A percentile compares a stretch with the other conserved stretches of the same genome.
Evolutionary conservation across 2,797 vertebrate genomes (phyloP).

Genomic region (Myripristis jacobus): DNA sequence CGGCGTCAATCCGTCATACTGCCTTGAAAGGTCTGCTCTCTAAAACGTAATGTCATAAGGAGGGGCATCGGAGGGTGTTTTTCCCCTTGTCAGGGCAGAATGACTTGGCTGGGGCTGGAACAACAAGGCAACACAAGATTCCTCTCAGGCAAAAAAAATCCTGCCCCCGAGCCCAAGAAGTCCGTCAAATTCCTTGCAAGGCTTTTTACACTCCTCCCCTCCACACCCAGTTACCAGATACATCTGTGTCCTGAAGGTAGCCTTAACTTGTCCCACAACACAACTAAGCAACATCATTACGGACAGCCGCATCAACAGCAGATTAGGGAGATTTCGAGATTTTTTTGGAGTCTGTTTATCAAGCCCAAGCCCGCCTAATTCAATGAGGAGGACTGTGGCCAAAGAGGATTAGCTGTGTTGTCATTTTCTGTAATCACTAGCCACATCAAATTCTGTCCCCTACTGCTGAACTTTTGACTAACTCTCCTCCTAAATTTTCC

Average conservation of each 20-base stretch:
- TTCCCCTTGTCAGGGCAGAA: constrained; percentile 25
- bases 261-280: constrained; percentile 29
- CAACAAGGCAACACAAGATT: constrained; percentile 30
- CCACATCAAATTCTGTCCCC: constrained; percentile 60
- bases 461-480: constrained; percentile 64
- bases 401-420: constrained; percentile 70
- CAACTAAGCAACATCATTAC: constrained; percentile 24
- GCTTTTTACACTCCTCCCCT: constrained; percentile 29
- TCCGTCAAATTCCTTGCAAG: constrained; percentile 63
- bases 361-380: constrained; percentile 35
- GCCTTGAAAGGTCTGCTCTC: constrained; percentile 26
- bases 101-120: constrained; percentile 21
- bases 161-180: constrained; percentile 54
- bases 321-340: constrained; percentile 56
- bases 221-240: constrained; percentile 46
- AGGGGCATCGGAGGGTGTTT: constrained; percentile 38
- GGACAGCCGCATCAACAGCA: constrained; percentile 28
- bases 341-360: constrained; percentile 54
- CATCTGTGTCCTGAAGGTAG: constrained; percentile 46
- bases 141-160: constrained; percentile 51
- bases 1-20: constrained; percentile 8
- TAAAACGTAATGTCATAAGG: constrained; percentile 37
- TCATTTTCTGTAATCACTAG: constrained; percentile 67
- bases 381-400: constrained; percentile 38
- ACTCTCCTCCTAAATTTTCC: constrained; percentile 65